A percentile compares a stretch with the other conserved stretches of the same genome.
Conservation (phyloP, 2,888 invertebrate genomes). For the Labia minor region DNA sequence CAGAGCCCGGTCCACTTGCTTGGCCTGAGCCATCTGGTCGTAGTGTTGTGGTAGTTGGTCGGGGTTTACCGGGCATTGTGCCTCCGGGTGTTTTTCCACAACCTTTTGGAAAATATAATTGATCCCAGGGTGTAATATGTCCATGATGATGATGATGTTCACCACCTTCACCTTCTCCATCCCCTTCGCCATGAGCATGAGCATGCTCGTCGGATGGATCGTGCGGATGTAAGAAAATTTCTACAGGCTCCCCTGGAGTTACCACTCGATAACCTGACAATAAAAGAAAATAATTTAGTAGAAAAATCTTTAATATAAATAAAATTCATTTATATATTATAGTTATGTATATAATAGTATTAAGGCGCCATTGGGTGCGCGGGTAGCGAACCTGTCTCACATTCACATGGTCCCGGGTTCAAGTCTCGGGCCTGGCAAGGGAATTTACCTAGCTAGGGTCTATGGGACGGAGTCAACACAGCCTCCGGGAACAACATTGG, state of each 20-base stretch:
- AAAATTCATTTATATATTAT: too few relatives aligned
- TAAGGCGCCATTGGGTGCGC: too few relatives aligned
- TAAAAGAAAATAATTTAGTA: not conserved
- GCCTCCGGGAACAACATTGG: too few relatives aligned
- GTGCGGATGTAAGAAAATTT: constrained; percentile 48
- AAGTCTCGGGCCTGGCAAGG: too few relatives aligned
- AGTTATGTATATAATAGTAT: too few relatives aligned
- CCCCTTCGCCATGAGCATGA: constrained; percentile 28
- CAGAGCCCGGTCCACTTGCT: constrained; percentile 26
- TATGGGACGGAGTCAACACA: too few relatives aligned
- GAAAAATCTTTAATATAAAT: not conserved
- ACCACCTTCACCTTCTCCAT: not conserved
- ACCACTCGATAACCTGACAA: constrained; percentile 51
- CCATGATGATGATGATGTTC: constrained; percentile 40
- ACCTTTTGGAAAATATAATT: constrained; percentile 60
- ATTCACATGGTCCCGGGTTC: too few relatives aligned
- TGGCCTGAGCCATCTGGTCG: constrained; percentile 23
- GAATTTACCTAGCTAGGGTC: too few relatives aligned
- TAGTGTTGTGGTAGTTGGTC: constrained; percentile 20
- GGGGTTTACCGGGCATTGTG: constrained; percentile 24
- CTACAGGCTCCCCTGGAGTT: constrained; percentile 54
- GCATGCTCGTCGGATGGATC: constrained; percentile 29
- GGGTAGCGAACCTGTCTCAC: too few relatives aligned
- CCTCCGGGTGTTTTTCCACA: constrained; percentile 40
- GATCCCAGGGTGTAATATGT: constrained; percentile 50